These are phyloP conservation scores for Daktulosphaira vitifoliae DNA, from an alignment of 1,140 invertebrate genomes.

Conservation along the genomic window DNA sequence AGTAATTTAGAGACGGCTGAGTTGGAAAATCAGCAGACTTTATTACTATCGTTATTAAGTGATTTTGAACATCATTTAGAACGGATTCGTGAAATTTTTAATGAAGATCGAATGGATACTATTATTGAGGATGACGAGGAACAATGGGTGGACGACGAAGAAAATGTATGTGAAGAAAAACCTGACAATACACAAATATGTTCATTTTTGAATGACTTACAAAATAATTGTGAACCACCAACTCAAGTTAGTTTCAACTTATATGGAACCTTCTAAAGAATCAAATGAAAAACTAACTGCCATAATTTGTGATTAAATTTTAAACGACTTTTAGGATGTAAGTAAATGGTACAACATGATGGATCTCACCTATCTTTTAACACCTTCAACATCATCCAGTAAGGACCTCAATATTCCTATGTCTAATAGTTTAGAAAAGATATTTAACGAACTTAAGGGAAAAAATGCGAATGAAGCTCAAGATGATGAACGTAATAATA, in stretches of 20 bases:
- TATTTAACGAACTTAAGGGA: not conserved
- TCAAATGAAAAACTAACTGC: no score
- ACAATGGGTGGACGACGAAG: not conserved
- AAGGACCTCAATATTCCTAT: not conserved
- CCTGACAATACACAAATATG: no score
- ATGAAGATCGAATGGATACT: not conserved
- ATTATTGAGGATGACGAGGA: not conserved
- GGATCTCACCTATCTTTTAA: not conserved
- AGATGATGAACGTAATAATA: not conserved
- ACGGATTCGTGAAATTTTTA: not conserved
- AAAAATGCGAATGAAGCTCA: not conserved
- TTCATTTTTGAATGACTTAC: no score
- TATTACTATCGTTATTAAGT: not conserved
- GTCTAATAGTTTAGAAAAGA: not conserved
- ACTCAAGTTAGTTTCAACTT: no score
- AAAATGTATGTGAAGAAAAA: not conserved
- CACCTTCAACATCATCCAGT: not conserved
- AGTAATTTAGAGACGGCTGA: not conserved
- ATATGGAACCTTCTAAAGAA: no score
- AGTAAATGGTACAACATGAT: slow-evolving; percentile 2
- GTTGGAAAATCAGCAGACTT: not conserved
- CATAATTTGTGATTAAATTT: no score
- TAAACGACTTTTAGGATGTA: not conserved
- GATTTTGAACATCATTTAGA: slow-evolving; percentile 14
- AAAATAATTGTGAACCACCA: no score